Base-by-base conservation (phyloP, 2,888 invertebrate genomes). In the Ligdia adustata region DNA sequence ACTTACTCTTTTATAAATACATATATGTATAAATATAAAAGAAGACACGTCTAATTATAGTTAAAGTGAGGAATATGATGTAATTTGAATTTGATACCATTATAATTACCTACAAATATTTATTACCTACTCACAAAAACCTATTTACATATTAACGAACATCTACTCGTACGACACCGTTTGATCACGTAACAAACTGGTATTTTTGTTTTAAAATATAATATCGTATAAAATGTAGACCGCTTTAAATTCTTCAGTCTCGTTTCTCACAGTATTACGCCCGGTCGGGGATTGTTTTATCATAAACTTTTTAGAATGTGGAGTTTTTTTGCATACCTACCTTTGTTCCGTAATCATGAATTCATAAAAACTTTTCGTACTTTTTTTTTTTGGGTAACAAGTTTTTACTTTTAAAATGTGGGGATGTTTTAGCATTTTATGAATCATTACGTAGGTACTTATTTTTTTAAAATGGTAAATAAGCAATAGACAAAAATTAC, bases 261-360 rank as follows among this genome's bases (percentile, higher is more conserved):
- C 74, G 73, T 77, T 81, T 78, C 79, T 78, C 72, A 74, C 71
- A 67, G 74, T 72, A 76, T 81, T 76, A 78, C 67, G 66, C 72
- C 72, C 52, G 67, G 62, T 70, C 75, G 66, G 67, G 76, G 69
- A 83, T 82, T 81, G 81, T 84, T 83, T 81, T 78, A 76, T 77
- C 74, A 72, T 70, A 76, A 79, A 68, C 67, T 69, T 76, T 80
- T 82, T 79, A 72, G 70, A 72, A 76, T 73, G 78, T 75, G 71
- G 66, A 75, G 64, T 73, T 76, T 80, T n/a, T 80, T 75, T 32
- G 42, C 42, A 49, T 49, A 42, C 48, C 28, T 38, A 42, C 69
- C 70, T 75, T 76, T 75, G 75, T 76, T 78, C 72, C 70, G 69
- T 75, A 33, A 75, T 79, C 72, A 75, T 80, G 77, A 81, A 79